Evolutionary conservation across 37 sponge, comb jelly and placozoan species (phyloP).

Genomic region (Geodia barretti): DNA sequence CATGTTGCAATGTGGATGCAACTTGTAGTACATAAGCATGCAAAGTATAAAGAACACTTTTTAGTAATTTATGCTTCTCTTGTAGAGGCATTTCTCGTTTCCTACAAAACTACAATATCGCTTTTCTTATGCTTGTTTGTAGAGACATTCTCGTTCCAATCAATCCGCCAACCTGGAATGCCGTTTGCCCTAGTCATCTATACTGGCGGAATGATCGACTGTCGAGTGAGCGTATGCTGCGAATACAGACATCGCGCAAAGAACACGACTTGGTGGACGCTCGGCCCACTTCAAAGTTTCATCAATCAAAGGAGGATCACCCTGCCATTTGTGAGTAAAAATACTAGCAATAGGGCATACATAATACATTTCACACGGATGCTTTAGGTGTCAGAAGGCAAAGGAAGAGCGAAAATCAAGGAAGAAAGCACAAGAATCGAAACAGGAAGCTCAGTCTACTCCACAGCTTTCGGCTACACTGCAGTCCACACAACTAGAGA

Average conservation of each 20-base stretch:
- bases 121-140: background rate
- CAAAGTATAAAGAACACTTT: too few species aligned
- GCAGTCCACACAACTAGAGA: too few species aligned
- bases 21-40: background rate
- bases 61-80: too few species aligned
- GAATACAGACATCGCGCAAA: conserved; percentile 80
- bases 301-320: conserved; percentile 52
- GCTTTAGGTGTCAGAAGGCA: too few species aligned
- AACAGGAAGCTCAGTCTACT: too few species aligned
- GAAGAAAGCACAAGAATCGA: too few species aligned
- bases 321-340: conserved; percentile 57
- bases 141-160: conserved; percentile 72
- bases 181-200: conserved; percentile 92
- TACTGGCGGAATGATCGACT: conserved; percentile 83
- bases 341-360: background rate
- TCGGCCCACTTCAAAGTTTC: conserved; percentile 62
- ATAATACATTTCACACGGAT: too few species aligned
- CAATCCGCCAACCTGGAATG: conserved; percentile 77
- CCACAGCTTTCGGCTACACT: too few species aligned
- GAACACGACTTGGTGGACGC: conserved; percentile 49
- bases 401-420: too few species aligned
- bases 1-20: too few species aligned
- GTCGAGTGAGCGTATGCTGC: conserved; percentile 90
- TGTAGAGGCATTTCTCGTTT: too few species aligned
- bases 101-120: too few species aligned